Conservation (phyloP, 2,797 vertebrate genomes). For the Hoplostethus mediterraneus region DNA sequence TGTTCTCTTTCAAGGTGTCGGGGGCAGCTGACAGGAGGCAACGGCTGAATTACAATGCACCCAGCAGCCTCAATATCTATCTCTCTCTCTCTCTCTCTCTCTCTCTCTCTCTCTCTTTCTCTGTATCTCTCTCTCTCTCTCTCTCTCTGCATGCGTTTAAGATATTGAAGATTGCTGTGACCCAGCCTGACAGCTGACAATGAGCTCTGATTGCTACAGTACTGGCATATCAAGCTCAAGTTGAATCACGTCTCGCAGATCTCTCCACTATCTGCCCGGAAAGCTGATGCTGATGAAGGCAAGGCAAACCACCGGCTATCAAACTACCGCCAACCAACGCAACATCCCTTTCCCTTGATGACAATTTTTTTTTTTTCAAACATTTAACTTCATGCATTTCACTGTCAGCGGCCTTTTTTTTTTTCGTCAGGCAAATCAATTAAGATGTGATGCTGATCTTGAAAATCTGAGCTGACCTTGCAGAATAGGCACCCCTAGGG, state of each 20-base stretch:
- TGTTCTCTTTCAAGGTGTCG: slow-evolving; percentile 59
- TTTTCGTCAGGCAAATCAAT: background rate
- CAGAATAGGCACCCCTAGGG: background rate
- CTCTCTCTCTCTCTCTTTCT: slow-evolving; percentile 20
- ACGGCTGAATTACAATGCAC: slow-evolving; percentile 71
- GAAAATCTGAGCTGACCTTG: slow-evolving; percentile 23
- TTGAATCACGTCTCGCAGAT: slow-evolving; percentile 30
- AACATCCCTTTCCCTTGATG: background rate
- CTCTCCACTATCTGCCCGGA: slow-evolving; percentile 24
- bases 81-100: slow-evolving; percentile 14
- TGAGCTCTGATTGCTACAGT: slow-evolving; percentile 48
- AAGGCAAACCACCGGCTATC: background rate
- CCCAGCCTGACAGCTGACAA: slow-evolving; percentile 49
- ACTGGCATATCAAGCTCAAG: slow-evolving; percentile 40
- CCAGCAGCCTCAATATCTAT: slow-evolving; percentile 28
- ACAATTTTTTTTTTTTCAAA: background rate
- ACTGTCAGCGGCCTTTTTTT: background rate
- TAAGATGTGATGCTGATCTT: background rate
- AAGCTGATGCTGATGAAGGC: slow-evolving; percentile 18
- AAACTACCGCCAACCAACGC: background rate
- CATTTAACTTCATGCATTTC: slow-evolving; percentile 15
- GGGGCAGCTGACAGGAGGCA: slow-evolving; percentile 68
- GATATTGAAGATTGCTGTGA: slow-evolving; percentile 20
- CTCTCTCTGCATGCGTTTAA: slow-evolving; percentile 30
- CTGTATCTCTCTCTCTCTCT: slow-evolving; percentile 3